Conservation (phyloP, 2,888 invertebrate genomes). For the Augochlorella aurata region DNA sequence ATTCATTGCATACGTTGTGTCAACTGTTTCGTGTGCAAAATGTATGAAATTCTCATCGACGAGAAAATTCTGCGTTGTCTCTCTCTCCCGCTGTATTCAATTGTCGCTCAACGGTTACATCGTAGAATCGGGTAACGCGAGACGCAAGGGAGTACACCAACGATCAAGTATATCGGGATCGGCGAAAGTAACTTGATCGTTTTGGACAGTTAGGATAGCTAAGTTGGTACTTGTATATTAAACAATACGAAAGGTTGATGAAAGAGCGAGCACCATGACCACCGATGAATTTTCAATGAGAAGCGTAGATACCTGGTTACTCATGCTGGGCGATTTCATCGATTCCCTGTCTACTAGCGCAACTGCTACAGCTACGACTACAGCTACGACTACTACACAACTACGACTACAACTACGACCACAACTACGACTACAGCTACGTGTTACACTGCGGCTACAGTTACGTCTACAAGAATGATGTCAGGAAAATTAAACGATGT, state of each 20-base stretch:
- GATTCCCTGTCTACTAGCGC: not conserved
- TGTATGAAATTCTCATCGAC: too few relatives aligned
- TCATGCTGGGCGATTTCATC: not conserved
- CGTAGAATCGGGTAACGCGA: too few relatives aligned
- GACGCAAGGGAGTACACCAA: too few relatives aligned
- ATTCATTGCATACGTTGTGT: not conserved
- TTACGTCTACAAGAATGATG: not conserved
- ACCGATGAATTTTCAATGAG: not conserved
- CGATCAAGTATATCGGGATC: too few relatives aligned
- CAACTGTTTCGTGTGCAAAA: too few relatives aligned
- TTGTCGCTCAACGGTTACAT: too few relatives aligned
- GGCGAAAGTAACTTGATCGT: not conserved
- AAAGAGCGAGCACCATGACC: not conserved
- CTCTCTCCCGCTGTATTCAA: too few relatives aligned
- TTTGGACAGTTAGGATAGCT: not conserved
- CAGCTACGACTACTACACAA: too few relatives aligned
- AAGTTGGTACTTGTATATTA: not conserved
- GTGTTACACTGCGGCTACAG: not conserved
- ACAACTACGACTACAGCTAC: not conserved
- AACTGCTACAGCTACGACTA: not conserved
- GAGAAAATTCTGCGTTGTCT: too few relatives aligned
- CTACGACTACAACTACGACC: not conserved
- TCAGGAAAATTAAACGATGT: not conserved
- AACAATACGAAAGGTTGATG: not conserved
- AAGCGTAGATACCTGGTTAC: constrained; percentile 1